phyloP scores from a whole-genome alignment of 2,888 invertebrate species.

The Rhagophthalmus giganteus region DNA sequence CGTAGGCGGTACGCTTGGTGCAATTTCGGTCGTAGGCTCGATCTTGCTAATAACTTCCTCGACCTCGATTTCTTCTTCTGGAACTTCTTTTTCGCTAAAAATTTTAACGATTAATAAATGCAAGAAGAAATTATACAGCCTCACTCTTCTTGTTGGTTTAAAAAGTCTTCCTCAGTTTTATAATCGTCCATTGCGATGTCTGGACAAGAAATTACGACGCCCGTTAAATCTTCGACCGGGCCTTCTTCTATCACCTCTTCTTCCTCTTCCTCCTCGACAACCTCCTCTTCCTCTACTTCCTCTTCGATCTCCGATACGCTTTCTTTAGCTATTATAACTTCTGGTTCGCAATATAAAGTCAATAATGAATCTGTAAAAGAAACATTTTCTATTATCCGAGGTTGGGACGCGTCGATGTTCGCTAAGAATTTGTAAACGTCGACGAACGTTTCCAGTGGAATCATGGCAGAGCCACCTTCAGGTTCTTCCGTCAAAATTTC shows the following conservation, averaged over 20 bases:
- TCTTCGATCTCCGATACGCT: slow-evolving; percentile 10
- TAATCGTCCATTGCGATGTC: slow-evolving; percentile 32
- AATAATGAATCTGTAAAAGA: slow-evolving; percentile 50
- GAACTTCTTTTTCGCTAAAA: too few relatives aligned
- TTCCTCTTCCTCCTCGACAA: slow-evolving; percentile 23
- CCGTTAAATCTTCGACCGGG: slow-evolving; percentile 11
- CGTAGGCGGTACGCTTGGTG: too few relatives aligned
- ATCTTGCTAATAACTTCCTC: too few relatives aligned
- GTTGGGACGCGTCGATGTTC: slow-evolving; percentile 59
- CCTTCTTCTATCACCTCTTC: slow-evolving; percentile 9
- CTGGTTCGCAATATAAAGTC: slow-evolving; percentile 36
- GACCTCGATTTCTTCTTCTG: too few relatives aligned
- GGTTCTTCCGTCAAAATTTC: slow-evolving; percentile 81
- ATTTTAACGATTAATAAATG: too few relatives aligned
- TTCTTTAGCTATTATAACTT: slow-evolving; percentile 13
- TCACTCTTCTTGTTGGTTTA: too few relatives aligned
- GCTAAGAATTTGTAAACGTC: slow-evolving; percentile 64
- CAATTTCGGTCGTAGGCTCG: too few relatives aligned
- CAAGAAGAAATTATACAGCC: too few relatives aligned
- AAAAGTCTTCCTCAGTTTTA: slow-evolving; percentile 25
- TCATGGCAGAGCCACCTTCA: slow-evolving; percentile 78
- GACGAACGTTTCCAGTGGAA: slow-evolving; percentile 66
- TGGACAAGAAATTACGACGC: slow-evolving; percentile 33
- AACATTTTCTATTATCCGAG: slow-evolving; percentile 45
- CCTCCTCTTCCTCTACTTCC: slow-evolving; percentile 23